phyloP scores from a whole-genome alignment of 2,797 vertebrate species.

The Xenops minutus region DNA sequence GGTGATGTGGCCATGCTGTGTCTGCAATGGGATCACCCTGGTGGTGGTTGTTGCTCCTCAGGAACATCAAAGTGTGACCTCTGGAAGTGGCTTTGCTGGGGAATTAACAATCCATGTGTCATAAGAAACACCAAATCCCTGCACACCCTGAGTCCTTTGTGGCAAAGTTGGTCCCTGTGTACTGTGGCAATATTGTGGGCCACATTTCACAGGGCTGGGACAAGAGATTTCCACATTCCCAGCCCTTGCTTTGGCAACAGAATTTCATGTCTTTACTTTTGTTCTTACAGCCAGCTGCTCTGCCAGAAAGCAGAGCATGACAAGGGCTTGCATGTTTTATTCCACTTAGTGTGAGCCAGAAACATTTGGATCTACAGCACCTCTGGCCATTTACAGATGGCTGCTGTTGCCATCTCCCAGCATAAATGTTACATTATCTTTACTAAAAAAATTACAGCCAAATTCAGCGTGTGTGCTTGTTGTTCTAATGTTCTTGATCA shows the following conservation, averaged over 20 bases:
- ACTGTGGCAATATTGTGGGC: fast-evolving
- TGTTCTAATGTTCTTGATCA: neutral
- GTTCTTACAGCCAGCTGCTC: neutral
- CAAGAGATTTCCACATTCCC: neutral
- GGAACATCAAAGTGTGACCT: neutral
- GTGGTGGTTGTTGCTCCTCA: neutral
- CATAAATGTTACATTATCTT: neutral
- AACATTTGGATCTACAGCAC: neutral
- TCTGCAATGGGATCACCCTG: neutral
- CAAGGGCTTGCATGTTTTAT: neutral
- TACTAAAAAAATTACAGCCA: neutral
- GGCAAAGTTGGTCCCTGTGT: neutral
- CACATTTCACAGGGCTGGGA: neutral
- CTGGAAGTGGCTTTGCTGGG: neutral
- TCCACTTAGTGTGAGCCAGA: neutral
- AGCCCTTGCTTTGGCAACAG: neutral
- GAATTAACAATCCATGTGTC: neutral
- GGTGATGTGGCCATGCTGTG: neutral
- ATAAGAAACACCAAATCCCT: neutral
- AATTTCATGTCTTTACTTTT: neutral
- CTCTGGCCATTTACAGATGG: neutral
- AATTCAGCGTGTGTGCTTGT: neutral
- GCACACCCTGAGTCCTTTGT: neutral
- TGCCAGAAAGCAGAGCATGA: neutral
- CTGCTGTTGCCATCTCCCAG: neutral